A percentile compares a stretch with the other conserved stretches of the same genome.
Conservation (phyloP, 2,797 vertebrate species). For the Poeciliopsis paucimaculata region DNA sequence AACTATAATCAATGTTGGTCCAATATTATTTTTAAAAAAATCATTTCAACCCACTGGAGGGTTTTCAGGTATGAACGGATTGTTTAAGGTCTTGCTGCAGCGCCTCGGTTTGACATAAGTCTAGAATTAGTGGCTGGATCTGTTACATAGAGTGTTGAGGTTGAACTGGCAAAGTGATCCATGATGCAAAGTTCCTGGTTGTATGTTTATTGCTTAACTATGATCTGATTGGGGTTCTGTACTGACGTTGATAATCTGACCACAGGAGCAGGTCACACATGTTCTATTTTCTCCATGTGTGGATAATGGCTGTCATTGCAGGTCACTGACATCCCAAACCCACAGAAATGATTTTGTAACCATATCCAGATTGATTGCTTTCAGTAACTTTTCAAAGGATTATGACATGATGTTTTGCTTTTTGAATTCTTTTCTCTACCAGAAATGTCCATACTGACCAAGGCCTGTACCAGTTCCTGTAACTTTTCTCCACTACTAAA, state of each 20-base stretch:
- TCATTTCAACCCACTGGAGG: too few species aligned
- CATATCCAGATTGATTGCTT: background rate
- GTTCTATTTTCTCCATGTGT: background rate
- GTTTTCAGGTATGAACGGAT: too few species aligned
- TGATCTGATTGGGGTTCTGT: background rate
- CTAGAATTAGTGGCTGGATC: too few species aligned
- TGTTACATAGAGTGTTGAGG: too few species aligned
- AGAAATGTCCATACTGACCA: background rate
- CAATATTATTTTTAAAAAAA: too few species aligned
- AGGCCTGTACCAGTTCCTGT: background rate
- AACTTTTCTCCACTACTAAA: background rate
- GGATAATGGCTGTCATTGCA: background rate
- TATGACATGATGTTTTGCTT: background rate
- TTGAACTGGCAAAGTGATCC: background rate
- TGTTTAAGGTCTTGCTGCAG: too few species aligned
- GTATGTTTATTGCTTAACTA: background rate
- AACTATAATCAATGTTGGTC: too few species aligned
- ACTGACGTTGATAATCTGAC: background rate
- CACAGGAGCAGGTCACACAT: background rate
- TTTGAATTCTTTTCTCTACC: background rate
- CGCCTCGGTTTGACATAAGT: too few species aligned
- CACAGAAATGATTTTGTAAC: background rate
- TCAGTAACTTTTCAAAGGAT: background rate
- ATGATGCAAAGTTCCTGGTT: background rate
- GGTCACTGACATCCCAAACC: background rate